Base-by-base conservation (phyloP, 2,797 vertebrate genomes). In the Neomorphus geoffroyi region DNA sequence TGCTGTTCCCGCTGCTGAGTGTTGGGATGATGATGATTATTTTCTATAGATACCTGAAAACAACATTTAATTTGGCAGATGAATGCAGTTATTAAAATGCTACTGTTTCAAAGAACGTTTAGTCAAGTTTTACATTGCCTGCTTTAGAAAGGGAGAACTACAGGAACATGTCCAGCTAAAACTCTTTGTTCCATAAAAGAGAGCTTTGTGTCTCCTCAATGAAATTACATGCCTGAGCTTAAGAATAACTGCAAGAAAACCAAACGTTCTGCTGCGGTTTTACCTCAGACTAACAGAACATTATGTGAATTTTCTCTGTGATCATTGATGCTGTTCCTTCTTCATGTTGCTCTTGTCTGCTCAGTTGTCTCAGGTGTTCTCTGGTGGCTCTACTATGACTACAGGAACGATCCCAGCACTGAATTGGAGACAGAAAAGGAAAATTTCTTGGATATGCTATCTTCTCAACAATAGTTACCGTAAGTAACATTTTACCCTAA, bases 371-470 rank as follows among this genome's bases (percentile, higher is more conserved):
- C 98, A 12, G 96, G 98, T 51, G 80, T 98, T 72, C 95, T 98
- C 16, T 98, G 98, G 98, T 98, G 98, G 98, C 96, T 98, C 43
- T 97, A 98, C 70, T 97, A 97, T 1, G 98, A 98, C 97, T 98
- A 98, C 33, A 95, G 87, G 62, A 92, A 89, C 0, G 97, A 97
- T 86, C 97, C 97, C 92, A 98, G 96, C 94, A 95, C 88, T 54
- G 97, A 98, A 72, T 5, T 98, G 96, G 97, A 98, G 97, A 98
- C 96, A 5, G 97, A 98, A 91, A 98, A 97, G 91, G 97, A 98
- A 95, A 98, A 98, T 3, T 98, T 6, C 96, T 98, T 91, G 98
- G 97, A 46, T 98, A 98, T 70, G 97, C 98, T 30, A 14, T 98
- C 41, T 58, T 97, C 48, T 95, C 98, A 22, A 97, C 98, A 24